Conservation (phyloP, 2,888 invertebrate species). For the Eurytoma adleriae region DNA sequence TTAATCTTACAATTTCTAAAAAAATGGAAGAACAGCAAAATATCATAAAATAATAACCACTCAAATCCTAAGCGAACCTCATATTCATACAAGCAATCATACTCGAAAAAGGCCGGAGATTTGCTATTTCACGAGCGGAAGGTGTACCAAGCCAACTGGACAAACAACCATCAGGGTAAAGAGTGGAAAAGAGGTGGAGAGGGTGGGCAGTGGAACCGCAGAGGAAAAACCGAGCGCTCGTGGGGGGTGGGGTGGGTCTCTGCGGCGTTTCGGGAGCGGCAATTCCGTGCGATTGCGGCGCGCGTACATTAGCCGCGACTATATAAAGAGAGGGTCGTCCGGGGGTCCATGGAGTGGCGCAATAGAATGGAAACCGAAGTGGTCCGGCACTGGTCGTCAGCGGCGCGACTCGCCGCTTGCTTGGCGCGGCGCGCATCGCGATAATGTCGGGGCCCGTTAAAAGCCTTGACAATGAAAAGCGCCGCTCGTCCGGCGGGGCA, state of each 20-base stretch:
- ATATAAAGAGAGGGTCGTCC: background rate
- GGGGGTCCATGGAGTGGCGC: background rate
- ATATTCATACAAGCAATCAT: too few relatives aligned
- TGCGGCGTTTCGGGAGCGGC: background rate
- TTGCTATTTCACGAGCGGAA: too few relatives aligned
- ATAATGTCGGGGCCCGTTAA: slow-evolving; percentile 43
- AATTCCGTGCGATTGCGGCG: slow-evolving; percentile 5
- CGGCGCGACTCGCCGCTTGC: background rate
- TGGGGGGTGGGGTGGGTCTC: background rate
- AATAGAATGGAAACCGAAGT: slow-evolving; percentile 20
- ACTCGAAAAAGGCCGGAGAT: too few relatives aligned
- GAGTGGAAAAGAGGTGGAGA: background rate
- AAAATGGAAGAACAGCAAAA: too few relatives aligned
- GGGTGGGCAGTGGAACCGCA: background rate
- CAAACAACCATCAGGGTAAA: too few relatives aligned
- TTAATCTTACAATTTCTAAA: too few relatives aligned
- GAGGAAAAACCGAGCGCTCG: background rate
- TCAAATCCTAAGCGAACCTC: too few relatives aligned
- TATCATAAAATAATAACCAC: too few relatives aligned
- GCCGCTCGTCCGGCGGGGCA: slow-evolving; percentile 63
- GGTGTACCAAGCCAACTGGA: too few relatives aligned
- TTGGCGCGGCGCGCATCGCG: slow-evolving; percentile 9
- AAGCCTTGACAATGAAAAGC: slow-evolving; percentile 67
- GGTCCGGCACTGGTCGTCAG: slow-evolving; percentile 20
- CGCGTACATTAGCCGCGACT: slow-evolving; percentile 3